Conservation (phyloP, 2,888 invertebrate genomes). For the Idaea aversata region DNA sequence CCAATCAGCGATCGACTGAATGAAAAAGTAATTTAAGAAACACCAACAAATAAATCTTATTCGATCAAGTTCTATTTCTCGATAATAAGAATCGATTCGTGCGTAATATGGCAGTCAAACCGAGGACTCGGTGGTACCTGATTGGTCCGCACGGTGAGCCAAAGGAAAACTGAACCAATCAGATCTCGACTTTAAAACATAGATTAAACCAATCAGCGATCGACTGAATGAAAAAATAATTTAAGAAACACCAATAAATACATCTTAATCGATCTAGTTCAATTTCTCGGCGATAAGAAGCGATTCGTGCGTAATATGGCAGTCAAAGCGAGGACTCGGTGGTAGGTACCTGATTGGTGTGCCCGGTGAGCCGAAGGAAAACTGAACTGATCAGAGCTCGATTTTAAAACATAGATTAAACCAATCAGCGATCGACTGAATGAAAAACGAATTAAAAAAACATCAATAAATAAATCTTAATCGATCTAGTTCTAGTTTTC, state of each 20-base stretch:
- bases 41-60: slow-evolving; percentile 83
- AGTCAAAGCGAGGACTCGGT: slow-evolving; percentile 86
- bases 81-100: slow-evolving; percentile 94
- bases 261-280: slow-evolving; percentile 27
- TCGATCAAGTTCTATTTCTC: slow-evolving; percentile 82
- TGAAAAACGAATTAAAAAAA: too few relatives aligned
- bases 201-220: neutral
- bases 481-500: slow-evolving; percentile 80
- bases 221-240: neutral
- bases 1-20: neutral
- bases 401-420: neutral
- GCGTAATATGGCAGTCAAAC: slow-evolving; percentile 86
- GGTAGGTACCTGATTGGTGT: slow-evolving; percentile 87
- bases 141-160: slow-evolving; percentile 79
- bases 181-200: slow-evolving; percentile 7
- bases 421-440: neutral
- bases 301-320: slow-evolving; percentile 90
- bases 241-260: neutral
- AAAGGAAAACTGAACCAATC: slow-evolving; percentile 42
- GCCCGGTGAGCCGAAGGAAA: slow-evolving; percentile 63
- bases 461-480: slow-evolving; percentile 83
- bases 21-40: too few relatives aligned
- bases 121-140: slow-evolving; percentile 89
- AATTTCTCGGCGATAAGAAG: slow-evolving; percentile 90
- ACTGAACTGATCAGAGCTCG: slow-evolving; percentile 29